A percentile compares a stretch with the other conserved stretches of the same genome.
These are phyloP conservation scores for Channa argus DNA, from an alignment of 2,113 vertebrate species.

Conservation along the genomic window DNA sequence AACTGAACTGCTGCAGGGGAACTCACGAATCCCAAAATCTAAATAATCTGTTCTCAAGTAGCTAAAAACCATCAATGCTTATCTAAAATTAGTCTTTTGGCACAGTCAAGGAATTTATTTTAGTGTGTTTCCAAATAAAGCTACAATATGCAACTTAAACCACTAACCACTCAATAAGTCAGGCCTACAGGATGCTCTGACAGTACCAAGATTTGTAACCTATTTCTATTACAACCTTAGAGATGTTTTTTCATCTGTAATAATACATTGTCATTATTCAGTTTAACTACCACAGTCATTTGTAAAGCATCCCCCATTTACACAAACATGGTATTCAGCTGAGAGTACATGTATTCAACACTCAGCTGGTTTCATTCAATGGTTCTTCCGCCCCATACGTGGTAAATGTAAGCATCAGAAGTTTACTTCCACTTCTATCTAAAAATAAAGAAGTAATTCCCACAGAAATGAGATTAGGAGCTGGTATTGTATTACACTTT, in stretches of 20 bases:
- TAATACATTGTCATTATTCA: neutral
- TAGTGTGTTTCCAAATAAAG: neutral
- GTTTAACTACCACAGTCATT: neutral
- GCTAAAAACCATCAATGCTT: neutral
- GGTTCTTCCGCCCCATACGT: slow-evolving; percentile 98
- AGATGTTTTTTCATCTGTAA: neutral
- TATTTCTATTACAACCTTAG: no score
- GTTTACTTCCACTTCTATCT: neutral
- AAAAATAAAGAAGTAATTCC: neutral
- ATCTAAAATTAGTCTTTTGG: neutral
- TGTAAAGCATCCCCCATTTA: slow-evolving; percentile 90
- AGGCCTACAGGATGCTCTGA: no score
- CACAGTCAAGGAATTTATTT: neutral
- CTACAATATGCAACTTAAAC: no score
- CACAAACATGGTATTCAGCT: slow-evolving; percentile 95
- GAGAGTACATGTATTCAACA: slow-evolving; percentile 81
- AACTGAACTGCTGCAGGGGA: slow-evolving; percentile 3
- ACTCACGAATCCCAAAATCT: neutral
- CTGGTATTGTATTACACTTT: neutral
- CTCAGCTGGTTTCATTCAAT: slow-evolving; percentile 78
- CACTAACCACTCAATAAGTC: no score
- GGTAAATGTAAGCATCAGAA: slow-evolving; percentile 27
- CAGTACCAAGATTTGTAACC: no score
- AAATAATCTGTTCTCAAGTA: neutral
- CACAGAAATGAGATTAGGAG: neutral